These are phyloP conservation scores for Nicator chloris DNA, from an alignment of 2,113 vertebrate species.

Conservation along the genomic window DNA sequence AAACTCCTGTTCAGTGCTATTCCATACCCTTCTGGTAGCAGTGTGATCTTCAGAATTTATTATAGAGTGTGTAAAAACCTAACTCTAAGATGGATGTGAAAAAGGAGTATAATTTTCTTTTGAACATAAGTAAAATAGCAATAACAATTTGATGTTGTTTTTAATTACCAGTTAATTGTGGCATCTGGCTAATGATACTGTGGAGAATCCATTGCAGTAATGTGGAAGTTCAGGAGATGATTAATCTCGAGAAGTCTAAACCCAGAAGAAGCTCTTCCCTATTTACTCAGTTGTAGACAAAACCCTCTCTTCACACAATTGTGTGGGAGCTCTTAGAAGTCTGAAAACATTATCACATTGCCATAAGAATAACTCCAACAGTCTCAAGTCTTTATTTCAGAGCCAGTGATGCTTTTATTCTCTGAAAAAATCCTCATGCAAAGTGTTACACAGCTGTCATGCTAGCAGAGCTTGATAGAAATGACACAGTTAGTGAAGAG, in stretches of 20 bases:
- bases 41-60: background rate
- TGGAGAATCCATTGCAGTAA: background rate
- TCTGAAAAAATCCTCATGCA: background rate
- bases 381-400: background rate
- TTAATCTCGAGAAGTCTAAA: background rate
- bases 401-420: background rate
- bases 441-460: background rate
- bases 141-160: background rate
- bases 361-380: background rate
- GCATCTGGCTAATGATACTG: background rate
- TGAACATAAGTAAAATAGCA: background rate
- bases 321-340: background rate
- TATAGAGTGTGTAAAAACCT: background rate
- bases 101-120: background rate
- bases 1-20: rapidly evolving
- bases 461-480: background rate
- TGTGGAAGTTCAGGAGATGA: background rate
- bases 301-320: background rate
- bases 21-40: background rate
- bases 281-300: background rate
- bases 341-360: background rate
- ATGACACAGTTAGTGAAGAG: background rate
- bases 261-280: background rate
- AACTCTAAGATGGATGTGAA: background rate
- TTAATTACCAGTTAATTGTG: background rate